phyloP scores from a whole-genome alignment of 2,888 invertebrate species.

The Hoplodrina blanda region DNA sequence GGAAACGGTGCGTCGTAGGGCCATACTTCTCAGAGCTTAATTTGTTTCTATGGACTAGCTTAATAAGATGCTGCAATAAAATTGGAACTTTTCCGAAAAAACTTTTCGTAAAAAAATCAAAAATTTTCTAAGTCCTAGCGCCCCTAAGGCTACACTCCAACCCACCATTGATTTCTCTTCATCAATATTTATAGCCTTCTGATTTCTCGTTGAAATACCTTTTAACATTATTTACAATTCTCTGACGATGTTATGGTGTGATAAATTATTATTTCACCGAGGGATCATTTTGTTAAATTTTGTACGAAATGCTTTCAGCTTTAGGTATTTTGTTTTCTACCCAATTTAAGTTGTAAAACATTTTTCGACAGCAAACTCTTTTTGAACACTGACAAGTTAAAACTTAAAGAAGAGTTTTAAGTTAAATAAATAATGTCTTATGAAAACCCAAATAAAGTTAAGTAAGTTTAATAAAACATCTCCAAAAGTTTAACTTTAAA shows the following conservation, averaged over 20 bases:
- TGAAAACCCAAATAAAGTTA: conserved; percentile 16
- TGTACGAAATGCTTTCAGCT: neutral
- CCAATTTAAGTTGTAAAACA: neutral
- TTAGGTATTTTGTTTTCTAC: neutral
- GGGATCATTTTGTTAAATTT: neutral
- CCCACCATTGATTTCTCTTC: conserved; percentile 43
- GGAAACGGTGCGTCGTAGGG: no score
- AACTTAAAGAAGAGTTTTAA: neutral
- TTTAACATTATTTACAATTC: conserved; percentile 40
- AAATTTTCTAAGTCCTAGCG: no score
- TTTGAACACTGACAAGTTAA: neutral
- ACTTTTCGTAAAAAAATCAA: no score
- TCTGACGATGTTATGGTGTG: conserved; percentile 2
- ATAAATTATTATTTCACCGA: conserved; percentile 17
- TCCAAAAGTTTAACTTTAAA: conserved; percentile 30
- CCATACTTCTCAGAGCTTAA: no score
- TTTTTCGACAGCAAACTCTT: neutral
- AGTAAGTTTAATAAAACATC: conserved; percentile 26
- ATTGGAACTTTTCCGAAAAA: no score
- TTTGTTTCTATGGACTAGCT: no score
- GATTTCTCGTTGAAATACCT: conserved; percentile 26
- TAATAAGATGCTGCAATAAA: no score
- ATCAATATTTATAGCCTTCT: conserved; percentile 44
- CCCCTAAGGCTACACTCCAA: no score
- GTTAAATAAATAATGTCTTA: neutral